phyloP scores from a whole-genome alignment of 2,888 invertebrate species.

The Lysandra bellargus region DNA sequence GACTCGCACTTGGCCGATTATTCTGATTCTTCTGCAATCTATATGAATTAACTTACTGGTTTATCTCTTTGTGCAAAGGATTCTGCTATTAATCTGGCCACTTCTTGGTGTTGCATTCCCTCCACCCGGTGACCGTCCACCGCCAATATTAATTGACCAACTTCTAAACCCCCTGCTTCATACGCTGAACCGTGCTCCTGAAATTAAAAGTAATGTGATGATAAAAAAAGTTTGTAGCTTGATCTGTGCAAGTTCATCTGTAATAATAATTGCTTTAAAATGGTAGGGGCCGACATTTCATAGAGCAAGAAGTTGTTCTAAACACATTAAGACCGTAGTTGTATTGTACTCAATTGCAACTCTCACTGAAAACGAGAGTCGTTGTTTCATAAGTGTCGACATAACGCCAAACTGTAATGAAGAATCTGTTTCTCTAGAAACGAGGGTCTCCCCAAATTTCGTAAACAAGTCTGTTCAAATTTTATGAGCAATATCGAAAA shows the following conservation, averaged over 20 bases:
- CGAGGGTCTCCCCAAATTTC: not conserved
- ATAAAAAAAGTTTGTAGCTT: not conserved
- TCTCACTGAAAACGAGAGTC: not conserved
- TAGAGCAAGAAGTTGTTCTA: not conserved
- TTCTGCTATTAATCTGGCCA: slow-evolving; percentile 94
- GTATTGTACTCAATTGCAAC: not conserved
- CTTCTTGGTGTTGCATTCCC: slow-evolving; percentile 93
- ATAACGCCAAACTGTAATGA: not conserved
- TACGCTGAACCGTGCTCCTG: slow-evolving; percentile 97
- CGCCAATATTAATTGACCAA: slow-evolving; percentile 96
- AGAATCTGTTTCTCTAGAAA: not conserved
- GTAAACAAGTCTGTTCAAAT: not conserved
- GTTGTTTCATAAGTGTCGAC: not conserved
- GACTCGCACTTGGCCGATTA: too few relatives aligned
- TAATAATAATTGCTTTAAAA: not conserved
- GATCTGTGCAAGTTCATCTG: not conserved
- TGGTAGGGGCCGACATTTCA: not conserved
- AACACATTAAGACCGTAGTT: not conserved
- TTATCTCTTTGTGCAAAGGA: slow-evolving; percentile 94
- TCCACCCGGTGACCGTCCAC: slow-evolving; percentile 90
- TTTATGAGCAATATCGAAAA: slow-evolving; percentile 5
- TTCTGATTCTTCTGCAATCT: not conserved
- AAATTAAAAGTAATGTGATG: slow-evolving; percentile 42
- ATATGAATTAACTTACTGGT: slow-evolving; percentile 54
- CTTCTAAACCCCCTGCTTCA: slow-evolving; percentile 94